phyloP scores from a whole-genome alignment of 2,888 invertebrate species.

The Platycheirus albimanus region DNA sequence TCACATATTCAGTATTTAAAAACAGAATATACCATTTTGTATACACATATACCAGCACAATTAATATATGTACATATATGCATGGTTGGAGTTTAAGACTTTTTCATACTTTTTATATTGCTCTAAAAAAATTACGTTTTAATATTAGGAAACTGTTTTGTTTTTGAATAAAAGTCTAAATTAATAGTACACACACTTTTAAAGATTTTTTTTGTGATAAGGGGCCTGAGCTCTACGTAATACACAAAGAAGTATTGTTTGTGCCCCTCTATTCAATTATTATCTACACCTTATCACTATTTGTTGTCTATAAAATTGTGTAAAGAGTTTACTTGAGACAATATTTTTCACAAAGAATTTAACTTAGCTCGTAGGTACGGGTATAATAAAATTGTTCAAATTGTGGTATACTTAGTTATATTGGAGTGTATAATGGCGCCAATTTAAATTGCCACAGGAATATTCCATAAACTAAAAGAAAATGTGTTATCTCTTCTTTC shows the following conservation, averaged over 20 bases:
- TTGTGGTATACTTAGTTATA: no score
- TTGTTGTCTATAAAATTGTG: conserved; percentile 10
- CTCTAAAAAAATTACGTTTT: conserved; percentile 12
- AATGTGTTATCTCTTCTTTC: neutral
- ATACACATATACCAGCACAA: no score
- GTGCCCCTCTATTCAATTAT: neutral
- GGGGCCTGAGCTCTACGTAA: neutral
- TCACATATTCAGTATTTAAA: no score
- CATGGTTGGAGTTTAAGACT: no score
- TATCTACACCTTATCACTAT: conserved; percentile 22
- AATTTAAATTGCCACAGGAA: neutral
- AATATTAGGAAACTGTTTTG: conserved; percentile 7
- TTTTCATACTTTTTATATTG: neutral
- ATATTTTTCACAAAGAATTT: no score
- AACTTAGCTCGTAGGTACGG: no score
- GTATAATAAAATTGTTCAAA: no score
- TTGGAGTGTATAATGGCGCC: conserved; percentile 1
- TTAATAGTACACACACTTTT: no score
- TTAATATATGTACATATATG: no score
- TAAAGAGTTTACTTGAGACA: conserved; percentile 28
- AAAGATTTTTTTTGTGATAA: conserved; percentile 1
- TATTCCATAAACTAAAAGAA: neutral
- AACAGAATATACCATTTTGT: no score
- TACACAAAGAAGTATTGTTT: neutral
- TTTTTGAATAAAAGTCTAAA: no score